Conservation (phyloP, 2,113 vertebrate species). For the Oreocharis arfaki region DNA sequence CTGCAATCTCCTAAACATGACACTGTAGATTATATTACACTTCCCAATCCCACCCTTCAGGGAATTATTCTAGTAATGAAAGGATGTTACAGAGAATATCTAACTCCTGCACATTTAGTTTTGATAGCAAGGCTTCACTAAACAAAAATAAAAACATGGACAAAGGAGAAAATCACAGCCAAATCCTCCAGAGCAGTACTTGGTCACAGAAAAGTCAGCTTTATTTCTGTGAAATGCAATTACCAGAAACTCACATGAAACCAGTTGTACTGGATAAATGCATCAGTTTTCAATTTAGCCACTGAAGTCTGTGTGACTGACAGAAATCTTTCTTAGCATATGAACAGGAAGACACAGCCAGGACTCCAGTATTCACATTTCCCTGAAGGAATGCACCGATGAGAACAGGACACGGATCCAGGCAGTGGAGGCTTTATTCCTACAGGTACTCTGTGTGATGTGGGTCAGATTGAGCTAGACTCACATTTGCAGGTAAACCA, state of each 20-base stretch:
- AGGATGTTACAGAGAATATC: not conserved
- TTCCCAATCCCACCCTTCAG: not conserved
- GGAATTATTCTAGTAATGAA: not conserved
- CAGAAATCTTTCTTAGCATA: not conserved
- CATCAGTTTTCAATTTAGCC: constrained; percentile 36
- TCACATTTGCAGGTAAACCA: not conserved
- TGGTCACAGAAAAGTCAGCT: constrained; percentile 21
- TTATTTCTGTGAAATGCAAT: constrained; percentile 49
- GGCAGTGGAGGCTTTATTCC: not conserved
- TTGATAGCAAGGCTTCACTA: not conserved
- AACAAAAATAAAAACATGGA: not conserved
- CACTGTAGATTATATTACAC: not conserved
- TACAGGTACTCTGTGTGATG: not conserved
- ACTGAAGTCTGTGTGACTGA: not conserved
- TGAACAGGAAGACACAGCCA: not conserved
- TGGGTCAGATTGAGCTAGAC: not conserved
- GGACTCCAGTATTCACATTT: not conserved
- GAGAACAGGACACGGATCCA: not conserved
- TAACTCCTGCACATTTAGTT: not conserved
- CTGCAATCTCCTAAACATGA: not conserved
- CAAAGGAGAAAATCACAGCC: not conserved
- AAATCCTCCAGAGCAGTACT: not conserved
- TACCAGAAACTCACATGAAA: constrained; percentile 35
- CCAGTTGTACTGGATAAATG: constrained; percentile 17
- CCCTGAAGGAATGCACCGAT: not conserved